A percentile compares a stretch with the other conserved stretches of the same genome.
phyloP scores from a whole-genome alignment of 2,888 invertebrate species.

The Amphipyra tragopoginis region DNA sequence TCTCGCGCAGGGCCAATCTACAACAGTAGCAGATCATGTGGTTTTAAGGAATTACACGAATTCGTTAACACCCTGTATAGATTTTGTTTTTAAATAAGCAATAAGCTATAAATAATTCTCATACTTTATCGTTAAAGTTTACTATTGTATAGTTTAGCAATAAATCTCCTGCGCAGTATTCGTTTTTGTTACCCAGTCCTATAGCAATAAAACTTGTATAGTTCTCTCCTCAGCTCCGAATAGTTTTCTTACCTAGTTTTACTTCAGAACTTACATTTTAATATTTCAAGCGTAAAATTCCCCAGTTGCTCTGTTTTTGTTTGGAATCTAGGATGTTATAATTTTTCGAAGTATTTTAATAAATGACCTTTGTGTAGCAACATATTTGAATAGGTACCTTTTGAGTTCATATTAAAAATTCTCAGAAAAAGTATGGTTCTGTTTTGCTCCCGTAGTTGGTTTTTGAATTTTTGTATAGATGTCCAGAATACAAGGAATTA shows the following conservation, averaged over 20 bases:
- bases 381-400: slow-evolving; percentile 9
- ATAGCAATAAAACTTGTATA: slow-evolving; percentile 33
- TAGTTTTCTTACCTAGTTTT: slow-evolving; percentile 23
- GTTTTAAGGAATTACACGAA: no score
- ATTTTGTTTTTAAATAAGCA: no score
- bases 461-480: no score
- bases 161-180: slow-evolving; percentile 26
- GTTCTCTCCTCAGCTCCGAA: slow-evolving; percentile 30
- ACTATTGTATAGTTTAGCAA: slow-evolving; percentile 14
- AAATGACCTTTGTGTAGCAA: slow-evolving; percentile 14
- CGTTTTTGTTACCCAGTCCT: slow-evolving; percentile 13
- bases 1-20: no score
- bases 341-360: slow-evolving; percentile 30
- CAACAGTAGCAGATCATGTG: no score
- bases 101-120: not conserved
- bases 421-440: not conserved
- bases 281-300: slow-evolving; percentile 34
- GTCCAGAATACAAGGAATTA: no score
- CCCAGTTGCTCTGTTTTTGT: slow-evolving; percentile 7
- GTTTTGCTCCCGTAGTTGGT: no score
- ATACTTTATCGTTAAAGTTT: not conserved
- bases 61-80: no score
- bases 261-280: slow-evolving; percentile 36
- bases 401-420: slow-evolving; percentile 15
- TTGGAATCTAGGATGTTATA: slow-evolving; percentile 8